Percentiles rank a stretch among this genome's conserved stretches.
phyloP scores from a whole-genome alignment of 2,888 invertebrate species.

The Peribatodes rhomboidaria region DNA sequence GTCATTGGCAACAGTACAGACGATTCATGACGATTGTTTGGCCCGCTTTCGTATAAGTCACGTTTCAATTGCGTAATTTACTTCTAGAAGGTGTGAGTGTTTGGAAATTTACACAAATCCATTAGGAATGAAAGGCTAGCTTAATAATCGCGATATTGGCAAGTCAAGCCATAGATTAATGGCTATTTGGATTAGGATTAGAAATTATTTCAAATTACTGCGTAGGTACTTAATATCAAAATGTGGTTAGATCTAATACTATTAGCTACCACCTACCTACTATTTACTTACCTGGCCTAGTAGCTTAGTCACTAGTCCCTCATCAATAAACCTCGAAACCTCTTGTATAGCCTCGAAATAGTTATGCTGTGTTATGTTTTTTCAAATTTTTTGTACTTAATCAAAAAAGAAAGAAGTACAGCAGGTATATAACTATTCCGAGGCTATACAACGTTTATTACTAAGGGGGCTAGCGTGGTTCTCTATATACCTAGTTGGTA shows the following conservation, averaged over 20 bases:
- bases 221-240: background rate
- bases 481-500: too few species aligned
- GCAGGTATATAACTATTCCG: too few species aligned
- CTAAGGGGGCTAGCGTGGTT: too few species aligned
- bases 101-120: slow-evolving; percentile 1
- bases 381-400: too few species aligned
- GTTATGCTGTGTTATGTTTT: too few species aligned
- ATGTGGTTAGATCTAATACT: background rate
- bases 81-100: background rate
- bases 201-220: background rate
- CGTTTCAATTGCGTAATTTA: slow-evolving; percentile 13
- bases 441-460: too few species aligned
- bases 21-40: slow-evolving; percentile 17
- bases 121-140: background rate
- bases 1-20: slow-evolving; percentile 13
- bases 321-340: too few species aligned
- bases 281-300: background rate
- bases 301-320: too few species aligned
- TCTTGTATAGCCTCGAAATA: too few species aligned
- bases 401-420: too few species aligned
- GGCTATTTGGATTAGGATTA: slow-evolving; percentile 2
- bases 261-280: background rate
- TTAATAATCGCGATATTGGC: background rate
- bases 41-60: slow-evolving; percentile 23
- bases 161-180: slow-evolving; percentile 13